phyloP scores from a whole-genome alignment of 2,113 vertebrate species.

The Cololabis saira region DNA sequence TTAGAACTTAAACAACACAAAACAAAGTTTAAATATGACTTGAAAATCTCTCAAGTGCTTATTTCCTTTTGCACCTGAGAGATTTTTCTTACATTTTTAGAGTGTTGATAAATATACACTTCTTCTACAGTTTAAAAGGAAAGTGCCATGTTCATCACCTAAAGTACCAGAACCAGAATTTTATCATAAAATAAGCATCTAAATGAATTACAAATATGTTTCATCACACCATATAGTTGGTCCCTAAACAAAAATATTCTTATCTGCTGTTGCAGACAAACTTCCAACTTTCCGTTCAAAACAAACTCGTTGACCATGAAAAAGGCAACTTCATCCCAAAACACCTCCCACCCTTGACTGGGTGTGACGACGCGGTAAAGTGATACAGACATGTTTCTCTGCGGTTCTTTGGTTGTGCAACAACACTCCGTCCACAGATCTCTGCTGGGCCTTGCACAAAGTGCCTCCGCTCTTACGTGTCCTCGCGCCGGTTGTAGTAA shows the following conservation, averaged over 20 bases:
- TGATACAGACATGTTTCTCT: constrained; percentile 28
- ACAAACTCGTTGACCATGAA: constrained; percentile 31
- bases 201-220: constrained; percentile 42
- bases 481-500: constrained; percentile 65
- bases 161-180: constrained; percentile 34
- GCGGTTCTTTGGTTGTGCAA: constrained; percentile 57
- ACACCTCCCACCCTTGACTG: constrained; percentile 48
- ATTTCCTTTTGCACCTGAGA: constrained; percentile 68
- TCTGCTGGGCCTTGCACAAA: constrained; percentile 42
- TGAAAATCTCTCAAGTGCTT: constrained; percentile 47
- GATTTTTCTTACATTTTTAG: constrained; percentile 42
- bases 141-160: constrained; percentile 34
- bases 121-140: constrained; percentile 36
- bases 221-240: constrained; percentile 62
- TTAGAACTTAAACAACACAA: constrained; percentile 48
- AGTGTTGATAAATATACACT: constrained; percentile 48
- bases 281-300: constrained; percentile 23
- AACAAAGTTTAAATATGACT: constrained; percentile 68
- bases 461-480: constrained; percentile 64
- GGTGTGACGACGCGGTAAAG: constrained; percentile 40
- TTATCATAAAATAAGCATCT: constrained; percentile 33
- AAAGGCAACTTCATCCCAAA: constrained; percentile 41
- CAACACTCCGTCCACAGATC: constrained; percentile 64
- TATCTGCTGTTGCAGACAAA: constrained; percentile 34
- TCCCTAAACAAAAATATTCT: constrained; percentile 63